Evolutionary conservation across 1,140 invertebrate genomes (phyloP), one percentile per base, ranked within the genome.

Genomic region (Ctenoplectra terminalis): DNA sequence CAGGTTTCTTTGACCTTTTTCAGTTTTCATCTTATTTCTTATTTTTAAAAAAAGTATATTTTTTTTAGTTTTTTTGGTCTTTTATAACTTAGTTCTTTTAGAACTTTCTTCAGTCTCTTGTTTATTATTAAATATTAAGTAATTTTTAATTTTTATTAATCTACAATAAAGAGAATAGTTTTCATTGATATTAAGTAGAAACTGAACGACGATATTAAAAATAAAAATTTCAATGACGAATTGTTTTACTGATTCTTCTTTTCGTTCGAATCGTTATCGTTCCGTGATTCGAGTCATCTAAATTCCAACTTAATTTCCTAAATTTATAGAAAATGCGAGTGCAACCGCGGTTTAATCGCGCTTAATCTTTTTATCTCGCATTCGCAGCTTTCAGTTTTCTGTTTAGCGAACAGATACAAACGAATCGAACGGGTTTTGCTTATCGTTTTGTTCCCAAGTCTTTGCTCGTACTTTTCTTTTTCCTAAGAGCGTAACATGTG

Each of bases 221-320:
- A n/a, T n/a, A n/a, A n/a, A n/a, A n/a, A n/a, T n/a, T n/a, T n/a
- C n/a, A n/a, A n/a, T n/a, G n/a, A n/a, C n/a, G n/a, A n/a, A n/a
- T n/a, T n/a, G n/a, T n/a, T n/a, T n/a, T n/a, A n/a, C n/a, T n/a
- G n/a, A n/a, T n/a, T n/a, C n/a, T 56, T 43, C n/a, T 71, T 50
- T 71, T 34, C 17, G 34, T 56, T 71, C 71, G 71, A 60, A 58
- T 43, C 9, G 70, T 72, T 72, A 26, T 23, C 37, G n/a, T 43
- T 43, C 40, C 52, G 34, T 17, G 23, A 23, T 29, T 46, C 70
- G 11, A n/a, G 17, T n/a, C 54, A 26, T 23, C 52, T 58, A 61
- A 61, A 61, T 61, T 46, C 29, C 17, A 46, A 46, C 26, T 73
- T 73, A 73, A 73, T 61, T 73, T 40, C 6, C 17, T 11, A 73